Percentiles rank a stretch among this genome's conserved stretches.
Conservation (phyloP, 2,888 invertebrate genomes). For the Graphium colonna region DNA sequence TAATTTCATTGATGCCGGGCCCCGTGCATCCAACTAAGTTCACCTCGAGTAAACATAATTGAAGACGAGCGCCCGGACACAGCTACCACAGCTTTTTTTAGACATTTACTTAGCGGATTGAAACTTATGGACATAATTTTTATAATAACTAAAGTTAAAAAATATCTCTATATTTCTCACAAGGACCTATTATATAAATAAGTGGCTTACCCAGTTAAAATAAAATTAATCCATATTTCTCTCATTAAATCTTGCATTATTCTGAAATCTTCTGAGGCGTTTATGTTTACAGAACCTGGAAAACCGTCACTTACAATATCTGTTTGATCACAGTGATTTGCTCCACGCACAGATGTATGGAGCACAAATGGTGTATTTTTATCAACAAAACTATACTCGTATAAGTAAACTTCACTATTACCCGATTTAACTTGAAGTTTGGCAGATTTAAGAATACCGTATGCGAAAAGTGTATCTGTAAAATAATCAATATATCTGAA, state of each 20-base stretch:
- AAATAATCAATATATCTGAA: constrained; percentile 42
- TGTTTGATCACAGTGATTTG: constrained; percentile 40
- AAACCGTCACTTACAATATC: constrained; percentile 30
- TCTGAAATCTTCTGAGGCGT: constrained; percentile 30
- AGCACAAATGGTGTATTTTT: constrained; percentile 32
- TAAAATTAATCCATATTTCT: constrained; percentile 27
- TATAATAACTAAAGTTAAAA: too few species aligned
- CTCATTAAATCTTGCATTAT: constrained; percentile 36
- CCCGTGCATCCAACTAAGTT: too few species aligned
- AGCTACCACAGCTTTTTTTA: too few species aligned
- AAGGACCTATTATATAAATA: background rate
- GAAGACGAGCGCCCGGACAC: too few species aligned
- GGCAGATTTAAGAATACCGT: constrained; percentile 35
- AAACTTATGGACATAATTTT: too few species aligned
- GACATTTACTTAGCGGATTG: too few species aligned
- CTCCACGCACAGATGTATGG: constrained; percentile 32
- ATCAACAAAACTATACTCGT: constrained; percentile 45
- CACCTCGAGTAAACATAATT: too few species aligned
- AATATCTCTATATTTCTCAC: too few species aligned
- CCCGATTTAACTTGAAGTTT: constrained; percentile 40
- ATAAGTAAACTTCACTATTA: constrained; percentile 45
- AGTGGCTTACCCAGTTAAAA: constrained; percentile 30
- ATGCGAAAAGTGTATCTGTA: constrained; percentile 51
- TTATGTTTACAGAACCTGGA: background rate
- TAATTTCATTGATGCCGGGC: too few species aligned